Base-by-base conservation (phyloP, 2,113 vertebrate species). In the Muntiacus reevesi region DNA sequence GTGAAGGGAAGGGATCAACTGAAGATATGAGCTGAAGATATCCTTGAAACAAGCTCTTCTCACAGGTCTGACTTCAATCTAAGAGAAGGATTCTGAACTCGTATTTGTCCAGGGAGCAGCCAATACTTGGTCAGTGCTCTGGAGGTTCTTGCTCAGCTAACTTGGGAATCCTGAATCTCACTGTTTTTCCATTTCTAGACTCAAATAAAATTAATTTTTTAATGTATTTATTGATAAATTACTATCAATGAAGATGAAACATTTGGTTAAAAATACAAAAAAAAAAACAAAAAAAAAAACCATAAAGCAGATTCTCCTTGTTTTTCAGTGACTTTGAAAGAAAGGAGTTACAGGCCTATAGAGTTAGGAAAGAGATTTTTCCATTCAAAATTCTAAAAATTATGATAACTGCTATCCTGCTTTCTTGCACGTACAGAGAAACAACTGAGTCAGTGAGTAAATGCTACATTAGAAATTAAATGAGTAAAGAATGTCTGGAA, bases 101-200 rank as follows among this genome's bases (percentile, higher is more conserved):
- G 17, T 16, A 67, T n/a, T n/a, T 19, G 7, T n/a, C 9, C 19
- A 0, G 1, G 19, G n/a, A 71, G n/a, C n/a, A 40, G 33, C n/a
- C 67, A 71, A 7, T 71, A 40, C 67, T 21, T 21, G 67, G n/a
- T 40, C 9, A 71, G 19, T 6, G 2, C 67, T 23, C 17, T 2
- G 11, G 17, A 9, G 17, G 7, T 23, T 67, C 30, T 16, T 23
- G 9, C 33, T 71, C 67, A 11, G n/a, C n/a, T 71, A 19, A 71
- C n/a, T 21, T 23, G 19, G 19, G 19, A 71, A 36, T 36, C n/a
- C 67, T 71, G n/a, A 71, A 36, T 23, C n/a, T 23, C n/a, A 71
- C 67, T 40, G n/a, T 11, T 36, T 40, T 16, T 40, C 15, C n/a
- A 36, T 40, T 71, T 71, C 5, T 23, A 40, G 4, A 23, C 67